phyloP scores from a whole-genome alignment of 2,888 invertebrate species.

The Platynereis dumerilii region DNA sequence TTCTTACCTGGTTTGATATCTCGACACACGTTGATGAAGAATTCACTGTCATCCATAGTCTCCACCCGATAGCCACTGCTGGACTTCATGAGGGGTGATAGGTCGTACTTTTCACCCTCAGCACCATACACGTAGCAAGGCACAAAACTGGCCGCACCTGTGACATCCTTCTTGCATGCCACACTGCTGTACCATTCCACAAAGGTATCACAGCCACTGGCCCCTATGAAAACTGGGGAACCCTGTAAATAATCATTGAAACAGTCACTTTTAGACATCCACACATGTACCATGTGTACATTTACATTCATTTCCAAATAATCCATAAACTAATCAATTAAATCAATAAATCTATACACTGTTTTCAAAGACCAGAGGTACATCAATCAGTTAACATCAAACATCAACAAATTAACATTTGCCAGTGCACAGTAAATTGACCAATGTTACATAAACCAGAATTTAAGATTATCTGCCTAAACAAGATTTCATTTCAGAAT shows the following conservation, averaged over 20 bases:
- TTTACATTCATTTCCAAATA: too few species aligned
- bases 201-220: constrained; percentile 46
- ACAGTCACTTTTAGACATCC: too few species aligned
- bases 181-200: constrained; percentile 58
- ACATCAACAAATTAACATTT: too few species aligned
- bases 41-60: constrained; percentile 43
- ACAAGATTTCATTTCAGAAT: too few species aligned
- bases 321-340: too few species aligned
- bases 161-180: constrained; percentile 44
- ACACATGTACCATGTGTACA: too few species aligned
- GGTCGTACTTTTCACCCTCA: constrained; percentile 47
- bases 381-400: too few species aligned
- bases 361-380: too few species aligned
- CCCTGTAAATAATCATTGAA: constrained; percentile 48
- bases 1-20: constrained; percentile 45
- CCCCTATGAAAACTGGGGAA: constrained; percentile 44
- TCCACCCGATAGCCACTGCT: constrained; percentile 54
- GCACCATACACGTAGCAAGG: constrained; percentile 55
- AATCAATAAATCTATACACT: too few species aligned
- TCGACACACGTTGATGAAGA: constrained; percentile 60
- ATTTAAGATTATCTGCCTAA: too few species aligned
- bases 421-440: too few species aligned
- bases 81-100: constrained; percentile 52
- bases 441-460: too few species aligned
- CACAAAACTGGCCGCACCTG: constrained; percentile 47